Evolutionary conservation across 92 coral and sea anemone species (phyloP), one percentile per base, ranked within the genome.

Genomic region (Paragorgia papillata): DNA sequence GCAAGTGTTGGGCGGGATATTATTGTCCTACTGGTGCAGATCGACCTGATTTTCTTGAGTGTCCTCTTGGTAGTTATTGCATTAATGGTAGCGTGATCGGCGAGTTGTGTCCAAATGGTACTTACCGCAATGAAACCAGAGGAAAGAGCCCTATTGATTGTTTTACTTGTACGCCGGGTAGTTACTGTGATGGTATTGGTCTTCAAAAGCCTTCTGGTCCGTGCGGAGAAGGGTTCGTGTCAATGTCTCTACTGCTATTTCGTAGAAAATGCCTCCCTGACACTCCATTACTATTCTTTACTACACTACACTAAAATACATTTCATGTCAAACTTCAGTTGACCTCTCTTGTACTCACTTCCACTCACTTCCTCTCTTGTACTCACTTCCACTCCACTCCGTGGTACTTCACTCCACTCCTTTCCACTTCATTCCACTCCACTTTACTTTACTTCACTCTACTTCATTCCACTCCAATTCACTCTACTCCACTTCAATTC

Each of bases 21-120:
- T 94, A 88, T 62, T 94, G 98, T 46, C 97, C 97, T 0, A 79
- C 80, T 19, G 95, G 97, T 14, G 90, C 98, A 9, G 92, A 92
- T 50, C 79, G 77, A 18, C 79, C 90, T 0, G 88, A 94, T 73
- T 89, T 88, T 87, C 74, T 90, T 22, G 89, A 80, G 80, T 94
- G 98, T 62, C 98, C 98, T 63, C 59, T 88, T 9, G 98, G 98
- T 20, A 49, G 90, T 8, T 94, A 43, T 69, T 94, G 98, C 64
- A 44, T 83, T 2, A 51, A 68, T 26, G 95, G 97, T 18, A 94
- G 91, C 63, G 75, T 27, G 48, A 86, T 60, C 41, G 91, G 88
- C 19, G 84, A 75, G 30, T 60, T 54, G 43, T 94, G 98, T 41
- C 92, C 97, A 0, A 87, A 80, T 69, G 98, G 98, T 53, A 90